These are phyloP conservation scores for Lamprologus speciosus DNA, from an alignment of 2,113 vertebrate species.

Conservation along the genomic window DNA sequence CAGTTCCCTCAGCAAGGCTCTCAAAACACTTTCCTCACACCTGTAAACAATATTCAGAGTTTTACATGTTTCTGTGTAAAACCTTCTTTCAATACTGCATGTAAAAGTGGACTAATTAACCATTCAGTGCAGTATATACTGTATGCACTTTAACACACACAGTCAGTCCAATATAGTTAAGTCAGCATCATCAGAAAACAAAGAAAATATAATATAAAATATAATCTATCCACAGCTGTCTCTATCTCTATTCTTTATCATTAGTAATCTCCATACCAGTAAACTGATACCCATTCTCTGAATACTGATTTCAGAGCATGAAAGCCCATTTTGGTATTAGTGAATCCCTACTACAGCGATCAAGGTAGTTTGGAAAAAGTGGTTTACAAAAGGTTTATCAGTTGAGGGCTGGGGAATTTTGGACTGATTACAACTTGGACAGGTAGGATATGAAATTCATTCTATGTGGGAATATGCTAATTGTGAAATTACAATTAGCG, in stretches of 20 bases:
- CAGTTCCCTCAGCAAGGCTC: neutral
- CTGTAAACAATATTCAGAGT: neutral
- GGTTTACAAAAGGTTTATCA: neutral
- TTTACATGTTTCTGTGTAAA: neutral
- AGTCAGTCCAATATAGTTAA: neutral
- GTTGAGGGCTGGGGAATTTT: neutral
- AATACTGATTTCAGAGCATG: neutral
- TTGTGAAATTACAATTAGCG: neutral
- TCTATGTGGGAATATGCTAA: neutral
- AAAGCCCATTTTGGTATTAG: neutral
- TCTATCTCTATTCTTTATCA: neutral
- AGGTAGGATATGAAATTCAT: neutral
- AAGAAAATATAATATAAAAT: neutral
- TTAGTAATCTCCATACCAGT: neutral
- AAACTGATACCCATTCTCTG: neutral
- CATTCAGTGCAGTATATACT: neutral
- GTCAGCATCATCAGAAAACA: neutral
- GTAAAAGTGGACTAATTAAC: neutral
- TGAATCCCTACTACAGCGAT: neutral
- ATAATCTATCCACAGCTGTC: neutral
- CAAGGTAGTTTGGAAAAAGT: neutral
- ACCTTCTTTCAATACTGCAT: neutral
- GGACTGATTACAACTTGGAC: neutral
- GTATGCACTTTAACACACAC: neutral
- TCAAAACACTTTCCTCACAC: neutral